phyloP scores from a whole-genome alignment of 2,113 vertebrate species.

The Fulmarus glacialis region DNA sequence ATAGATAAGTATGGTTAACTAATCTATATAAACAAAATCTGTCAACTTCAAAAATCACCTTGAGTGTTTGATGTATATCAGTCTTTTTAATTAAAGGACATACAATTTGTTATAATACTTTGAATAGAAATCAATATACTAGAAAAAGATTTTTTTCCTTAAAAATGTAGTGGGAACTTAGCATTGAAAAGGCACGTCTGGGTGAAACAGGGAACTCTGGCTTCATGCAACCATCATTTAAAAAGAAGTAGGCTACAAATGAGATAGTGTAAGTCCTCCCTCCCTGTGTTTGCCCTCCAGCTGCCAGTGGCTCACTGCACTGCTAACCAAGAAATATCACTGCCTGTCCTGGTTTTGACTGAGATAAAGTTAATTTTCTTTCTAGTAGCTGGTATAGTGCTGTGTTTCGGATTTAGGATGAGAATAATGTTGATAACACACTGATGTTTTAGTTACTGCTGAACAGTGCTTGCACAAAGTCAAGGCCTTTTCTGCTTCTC shows the following conservation, averaged over 20 bases:
- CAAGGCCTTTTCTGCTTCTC: too few species aligned
- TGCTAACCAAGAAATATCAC: slow-evolving; percentile 48
- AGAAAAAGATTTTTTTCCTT: neutral
- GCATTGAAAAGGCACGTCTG: neutral
- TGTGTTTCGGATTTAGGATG: too few species aligned
- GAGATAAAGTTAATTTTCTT: too few species aligned
- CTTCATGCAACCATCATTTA: neutral
- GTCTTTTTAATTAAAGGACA: neutral
- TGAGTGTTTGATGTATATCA: neutral
- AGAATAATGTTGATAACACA: too few species aligned
- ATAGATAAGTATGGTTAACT: neutral
- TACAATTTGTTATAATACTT: neutral
- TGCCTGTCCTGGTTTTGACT: neutral
- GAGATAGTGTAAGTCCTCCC: neutral
- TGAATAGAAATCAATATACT: neutral
- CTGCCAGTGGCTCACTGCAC: neutral
- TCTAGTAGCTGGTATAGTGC: too few species aligned
- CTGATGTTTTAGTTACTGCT: too few species aligned
- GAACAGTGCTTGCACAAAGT: too few species aligned
- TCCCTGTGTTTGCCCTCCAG: neutral
- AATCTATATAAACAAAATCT: neutral
- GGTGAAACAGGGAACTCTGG: neutral
- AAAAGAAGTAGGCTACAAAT: neutral
- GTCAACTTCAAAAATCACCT: neutral
- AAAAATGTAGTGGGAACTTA: neutral